A percentile compares a stretch with the other conserved stretches of the same genome.
These are phyloP conservation scores for Cydia fagiglandana DNA, from an alignment of 1,140 invertebrate species.

Conservation along the genomic window DNA sequence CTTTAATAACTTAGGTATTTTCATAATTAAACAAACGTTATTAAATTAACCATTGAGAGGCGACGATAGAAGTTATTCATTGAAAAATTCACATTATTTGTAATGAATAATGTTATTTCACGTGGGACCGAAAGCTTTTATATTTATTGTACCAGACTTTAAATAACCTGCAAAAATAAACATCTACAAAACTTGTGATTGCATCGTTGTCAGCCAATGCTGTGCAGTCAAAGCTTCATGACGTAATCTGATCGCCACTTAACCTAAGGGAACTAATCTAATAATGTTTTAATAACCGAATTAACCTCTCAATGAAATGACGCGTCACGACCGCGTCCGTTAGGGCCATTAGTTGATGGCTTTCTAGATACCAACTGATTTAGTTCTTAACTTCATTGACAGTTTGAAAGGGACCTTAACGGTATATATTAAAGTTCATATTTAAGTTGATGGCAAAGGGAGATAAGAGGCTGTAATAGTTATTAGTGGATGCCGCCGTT, in stretches of 20 bases:
- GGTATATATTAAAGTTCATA: neutral
- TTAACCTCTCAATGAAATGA: conserved; percentile 37
- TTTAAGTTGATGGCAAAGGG: neutral
- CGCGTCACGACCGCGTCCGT: conserved; percentile 36
- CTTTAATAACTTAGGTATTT: too few species aligned
- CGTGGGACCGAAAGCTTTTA: neutral
- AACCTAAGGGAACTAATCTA: neutral
- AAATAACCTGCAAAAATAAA: neutral
- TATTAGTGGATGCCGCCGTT: conserved; percentile 33
- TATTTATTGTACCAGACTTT: neutral
- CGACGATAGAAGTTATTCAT: too few species aligned
- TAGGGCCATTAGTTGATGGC: conserved; percentile 45
- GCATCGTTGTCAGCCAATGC: neutral
- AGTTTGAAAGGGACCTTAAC: neutral
- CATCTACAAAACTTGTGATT: neutral
- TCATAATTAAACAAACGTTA: too few species aligned
- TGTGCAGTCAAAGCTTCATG: neutral
- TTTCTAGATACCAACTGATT: conserved; percentile 47
- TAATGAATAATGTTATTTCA: too few species aligned
- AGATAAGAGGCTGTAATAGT: neutral
- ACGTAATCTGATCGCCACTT: conserved; percentile 24
- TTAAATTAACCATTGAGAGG: too few species aligned
- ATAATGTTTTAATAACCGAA: conserved; percentile 31
- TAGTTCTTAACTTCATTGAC: conserved; percentile 4
- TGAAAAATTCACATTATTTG: too few species aligned